Base-by-base conservation (phyloP, 2,888 invertebrate species). In the Tenthredo distinguenda region DNA sequence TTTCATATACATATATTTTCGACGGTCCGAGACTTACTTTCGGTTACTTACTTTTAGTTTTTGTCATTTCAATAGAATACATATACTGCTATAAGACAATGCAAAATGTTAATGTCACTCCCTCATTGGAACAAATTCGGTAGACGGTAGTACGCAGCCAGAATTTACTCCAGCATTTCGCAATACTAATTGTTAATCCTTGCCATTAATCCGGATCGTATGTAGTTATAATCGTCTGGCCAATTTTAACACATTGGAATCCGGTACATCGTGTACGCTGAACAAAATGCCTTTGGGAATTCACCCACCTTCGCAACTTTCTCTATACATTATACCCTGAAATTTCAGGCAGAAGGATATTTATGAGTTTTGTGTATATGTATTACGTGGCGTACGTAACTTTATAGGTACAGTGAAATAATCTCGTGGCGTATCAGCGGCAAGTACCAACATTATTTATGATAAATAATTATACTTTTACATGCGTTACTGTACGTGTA, bases 201-300 rank as follows among this genome's bases (percentile, higher is more conserved):
- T 34, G 26, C 34, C 6, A 18, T 34, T 15, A 68, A 68, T 68
- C 18, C 34, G 34, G 34, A 31, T 34, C 34, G 68, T 68, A 34
- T 62, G 21, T 34, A 62, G 26, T 68, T 68, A 68, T 15, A 47
- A 47, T 18, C 6, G 34, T 26, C 31, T 15, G 18, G 68, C 12
- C 3, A 68, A 68, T 34, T 68, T 68, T 18, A 7, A 34, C 34
- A 34, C 18, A 68, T 15, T 34, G 5, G 2, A 68, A 31, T 68
- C 34, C 34, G 62, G 62, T 21, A 26, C 10, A 21, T 26, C 26
- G 18, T 34, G 18, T 5, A 10, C 6, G 34, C 18, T 34, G 18
- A 31, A 68, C 34, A 7, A 18, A 68, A 68, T 68, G 62, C 68
- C 68, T 68, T 68, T 68, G 31, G 34, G 34, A 31, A 68, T 68